Evolutionary conservation across 2,113 vertebrate species (phyloP).

Genomic region (Platysteira castanea): DNA sequence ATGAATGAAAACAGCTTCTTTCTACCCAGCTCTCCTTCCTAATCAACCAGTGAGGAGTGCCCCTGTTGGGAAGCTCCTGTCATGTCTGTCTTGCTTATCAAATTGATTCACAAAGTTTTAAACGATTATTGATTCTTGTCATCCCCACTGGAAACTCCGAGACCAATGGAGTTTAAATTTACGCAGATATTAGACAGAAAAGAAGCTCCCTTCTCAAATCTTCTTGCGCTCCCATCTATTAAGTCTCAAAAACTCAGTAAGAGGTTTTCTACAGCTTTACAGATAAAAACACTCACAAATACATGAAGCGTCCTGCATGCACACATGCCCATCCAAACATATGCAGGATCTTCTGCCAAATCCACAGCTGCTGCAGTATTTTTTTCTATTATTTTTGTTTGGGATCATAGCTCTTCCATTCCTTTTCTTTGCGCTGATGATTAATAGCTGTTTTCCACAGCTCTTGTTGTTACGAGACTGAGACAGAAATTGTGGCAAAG

Average conservation of each 20-base stretch:
- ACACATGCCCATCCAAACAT: not conserved
- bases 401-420: not conserved
- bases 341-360: not conserved
- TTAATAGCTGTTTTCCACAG: not conserved
- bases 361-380: not conserved
- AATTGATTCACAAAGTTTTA: constrained; percentile 50
- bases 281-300: not conserved
- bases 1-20: not conserved
- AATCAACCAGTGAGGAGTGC: not conserved
- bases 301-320: not conserved
- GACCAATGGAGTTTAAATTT: constrained; percentile 25
- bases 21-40: not conserved
- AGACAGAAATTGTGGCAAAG: not conserved
- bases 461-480: not conserved
- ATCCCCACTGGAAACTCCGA: not conserved
- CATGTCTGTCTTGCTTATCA: not conserved
- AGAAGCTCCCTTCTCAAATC: not conserved
- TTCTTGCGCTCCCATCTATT: not conserved
- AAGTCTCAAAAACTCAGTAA: not conserved
- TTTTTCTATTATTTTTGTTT: not conserved
- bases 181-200: constrained; percentile 13
- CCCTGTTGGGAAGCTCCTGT: not conserved
- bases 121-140: not conserved
- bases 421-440: not conserved
- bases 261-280: not conserved